Evolutionary conservation across 1,140 invertebrate genomes (phyloP).

Genomic region (Ladona fulva): DNA sequence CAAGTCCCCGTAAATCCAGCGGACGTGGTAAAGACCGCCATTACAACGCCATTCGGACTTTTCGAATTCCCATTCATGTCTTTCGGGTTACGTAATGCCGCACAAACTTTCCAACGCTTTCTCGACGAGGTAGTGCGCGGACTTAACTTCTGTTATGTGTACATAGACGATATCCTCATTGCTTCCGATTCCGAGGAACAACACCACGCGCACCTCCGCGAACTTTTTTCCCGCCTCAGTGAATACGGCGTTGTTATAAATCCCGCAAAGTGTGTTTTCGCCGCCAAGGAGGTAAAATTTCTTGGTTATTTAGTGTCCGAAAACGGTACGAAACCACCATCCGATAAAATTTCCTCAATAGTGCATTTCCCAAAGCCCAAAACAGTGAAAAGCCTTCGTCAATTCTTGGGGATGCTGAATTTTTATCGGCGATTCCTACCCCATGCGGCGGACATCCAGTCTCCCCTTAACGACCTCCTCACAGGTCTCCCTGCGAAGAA

Average conservation of each 20-base stretch:
- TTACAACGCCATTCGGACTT: slow-evolving; percentile 26
- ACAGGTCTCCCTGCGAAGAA: slow-evolving; percentile 24
- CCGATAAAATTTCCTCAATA: slow-evolving; percentile 27
- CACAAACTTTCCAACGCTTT: slow-evolving; percentile 25
- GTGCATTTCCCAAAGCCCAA: slow-evolving; percentile 23
- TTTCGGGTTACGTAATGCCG: slow-evolving; percentile 22
- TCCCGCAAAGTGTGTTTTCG: slow-evolving; percentile 27
- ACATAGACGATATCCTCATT: slow-evolving; percentile 21
- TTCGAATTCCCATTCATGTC: too few relatives aligned
- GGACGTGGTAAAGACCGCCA: slow-evolving; percentile 34
- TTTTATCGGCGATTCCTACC: slow-evolving; percentile 30
- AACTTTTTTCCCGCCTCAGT: slow-evolving; percentile 19
- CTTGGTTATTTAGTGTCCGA: slow-evolving; percentile 23
- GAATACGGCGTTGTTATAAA: slow-evolving; percentile 24
- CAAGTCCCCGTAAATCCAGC: slow-evolving; percentile 32
- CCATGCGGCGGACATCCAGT: slow-evolving; percentile 25
- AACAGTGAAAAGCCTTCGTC: slow-evolving; percentile 27
- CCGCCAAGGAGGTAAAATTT: slow-evolving; percentile 24
- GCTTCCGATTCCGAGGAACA: neutral
- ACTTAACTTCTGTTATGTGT: slow-evolving; percentile 18
- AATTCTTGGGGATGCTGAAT: slow-evolving; percentile 33
- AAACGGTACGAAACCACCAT: slow-evolving; percentile 24
- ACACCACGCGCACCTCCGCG: slow-evolving; percentile 15
- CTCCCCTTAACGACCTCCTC: slow-evolving; percentile 24
- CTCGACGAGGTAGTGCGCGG: slow-evolving; percentile 23